These are phyloP conservation scores for Circaetus gallicus DNA, from an alignment of 2,113 vertebrate genomes.

Conservation along the genomic window DNA sequence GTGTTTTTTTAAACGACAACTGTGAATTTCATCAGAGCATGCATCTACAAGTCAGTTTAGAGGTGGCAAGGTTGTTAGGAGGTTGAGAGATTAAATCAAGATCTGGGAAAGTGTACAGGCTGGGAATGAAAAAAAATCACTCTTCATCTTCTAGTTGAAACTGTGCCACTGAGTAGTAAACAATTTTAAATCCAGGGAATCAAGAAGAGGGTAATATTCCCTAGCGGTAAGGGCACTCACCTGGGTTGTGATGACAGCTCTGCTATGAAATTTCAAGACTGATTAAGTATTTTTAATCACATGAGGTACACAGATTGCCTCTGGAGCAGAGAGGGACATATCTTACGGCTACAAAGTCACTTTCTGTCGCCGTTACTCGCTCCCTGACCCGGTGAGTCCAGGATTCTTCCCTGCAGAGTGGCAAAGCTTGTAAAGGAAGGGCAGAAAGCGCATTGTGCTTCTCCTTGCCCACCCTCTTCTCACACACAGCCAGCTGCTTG, in stretches of 20 bases:
- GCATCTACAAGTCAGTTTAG: background rate
- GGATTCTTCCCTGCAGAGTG: background rate
- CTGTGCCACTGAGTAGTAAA: background rate
- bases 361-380: background rate
- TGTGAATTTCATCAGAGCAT: background rate
- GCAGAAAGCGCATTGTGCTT: background rate
- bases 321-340: background rate
- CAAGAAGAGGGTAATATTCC: background rate
- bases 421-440: background rate
- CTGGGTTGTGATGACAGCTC: background rate
- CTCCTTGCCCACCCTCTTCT: background rate
- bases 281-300: slow-evolving; percentile 2
- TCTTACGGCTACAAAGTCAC: background rate
- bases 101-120: background rate
- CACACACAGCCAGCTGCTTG: background rate
- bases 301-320: background rate
- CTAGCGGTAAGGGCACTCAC: background rate
- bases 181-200: background rate
- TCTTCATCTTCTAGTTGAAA: background rate
- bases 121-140: background rate
- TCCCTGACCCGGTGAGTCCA: background rate
- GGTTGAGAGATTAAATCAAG: background rate
- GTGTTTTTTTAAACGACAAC: background rate
- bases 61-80: background rate
- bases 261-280: slow-evolving; percentile 2